Conservation (phyloP, 2,888 invertebrate species). For the Caenorhabditis doughertyi region DNA sequence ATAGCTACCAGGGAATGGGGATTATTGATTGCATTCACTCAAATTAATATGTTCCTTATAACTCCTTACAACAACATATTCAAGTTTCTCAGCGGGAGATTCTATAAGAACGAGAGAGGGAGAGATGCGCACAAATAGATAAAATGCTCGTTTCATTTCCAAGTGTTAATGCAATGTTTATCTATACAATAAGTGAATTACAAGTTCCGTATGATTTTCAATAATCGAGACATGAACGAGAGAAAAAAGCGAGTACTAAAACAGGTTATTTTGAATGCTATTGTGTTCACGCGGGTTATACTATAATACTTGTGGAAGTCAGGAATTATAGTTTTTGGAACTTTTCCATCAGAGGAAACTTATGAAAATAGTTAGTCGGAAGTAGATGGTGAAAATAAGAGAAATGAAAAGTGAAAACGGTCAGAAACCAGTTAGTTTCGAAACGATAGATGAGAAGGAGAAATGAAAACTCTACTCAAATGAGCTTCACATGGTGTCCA, state of each 20-base stretch:
- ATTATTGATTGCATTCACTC: too few relatives aligned
- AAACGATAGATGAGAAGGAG: conserved; percentile 10
- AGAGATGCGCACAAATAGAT: conserved; percentile 20
- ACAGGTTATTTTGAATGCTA: conserved; percentile 12
- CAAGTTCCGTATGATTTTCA: conserved; percentile 1
- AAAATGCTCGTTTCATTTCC: conserved; percentile 1
- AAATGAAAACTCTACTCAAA: conserved; percentile 12
- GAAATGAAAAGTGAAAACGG: conserved; percentile 37
- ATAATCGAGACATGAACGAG: background rate
- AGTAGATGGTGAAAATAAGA: conserved; percentile 16
- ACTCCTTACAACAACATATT: conserved; percentile 9
- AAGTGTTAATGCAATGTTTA: conserved; percentile 5
- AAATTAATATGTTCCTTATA: background rate
- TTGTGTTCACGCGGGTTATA: conserved; percentile 18
- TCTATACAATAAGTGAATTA: too few relatives aligned
- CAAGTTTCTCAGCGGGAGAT: conserved; percentile 16
- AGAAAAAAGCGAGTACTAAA: background rate
- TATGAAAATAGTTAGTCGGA: background rate
- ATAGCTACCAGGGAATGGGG: too few relatives aligned
- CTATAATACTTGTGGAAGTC: background rate
- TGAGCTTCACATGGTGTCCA: conserved; percentile 16
- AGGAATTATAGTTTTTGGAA: conserved; percentile 48
- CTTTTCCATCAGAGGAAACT: background rate
- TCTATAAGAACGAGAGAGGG: conserved; percentile 2
- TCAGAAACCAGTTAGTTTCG: conserved; percentile 54